These are phyloP conservation scores for Echiichthys vipera DNA, from an alignment of 2,797 vertebrate species.

Conservation along the genomic window DNA sequence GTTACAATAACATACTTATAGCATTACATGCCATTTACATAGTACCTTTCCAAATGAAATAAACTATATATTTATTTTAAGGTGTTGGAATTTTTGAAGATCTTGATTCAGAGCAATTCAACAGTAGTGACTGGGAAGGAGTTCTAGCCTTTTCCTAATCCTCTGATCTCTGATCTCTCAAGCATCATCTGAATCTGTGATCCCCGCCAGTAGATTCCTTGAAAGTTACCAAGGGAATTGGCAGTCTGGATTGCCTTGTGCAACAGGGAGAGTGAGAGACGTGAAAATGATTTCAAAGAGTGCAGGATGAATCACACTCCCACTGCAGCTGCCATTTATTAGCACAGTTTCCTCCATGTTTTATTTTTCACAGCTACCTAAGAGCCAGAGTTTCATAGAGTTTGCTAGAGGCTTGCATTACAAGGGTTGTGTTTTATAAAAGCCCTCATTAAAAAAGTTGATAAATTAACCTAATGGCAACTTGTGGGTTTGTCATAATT, in stretches of 20 bases:
- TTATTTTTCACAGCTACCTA: conserved; percentile 38
- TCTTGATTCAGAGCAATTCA: conserved; percentile 27
- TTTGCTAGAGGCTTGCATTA: conserved; percentile 29
- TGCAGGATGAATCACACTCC: conserved; percentile 74
- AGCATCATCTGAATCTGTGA: conserved; percentile 61
- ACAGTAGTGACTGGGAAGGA: conserved; percentile 11
- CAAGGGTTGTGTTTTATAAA: conserved; percentile 24
- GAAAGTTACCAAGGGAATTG: conserved; percentile 74
- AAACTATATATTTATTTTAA: conserved; percentile 9
- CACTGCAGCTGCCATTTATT: conserved; percentile 70
- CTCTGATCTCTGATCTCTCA: conserved; percentile 60
- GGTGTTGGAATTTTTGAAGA: background rate
- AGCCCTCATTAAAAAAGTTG: conserved; percentile 40
- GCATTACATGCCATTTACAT: no score
- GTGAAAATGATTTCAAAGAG: conserved; percentile 80
- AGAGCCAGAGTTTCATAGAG: conserved; percentile 20
- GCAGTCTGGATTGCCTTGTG: conserved; percentile 77
- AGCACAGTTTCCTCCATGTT: conserved; percentile 56
- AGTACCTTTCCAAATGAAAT: background rate
- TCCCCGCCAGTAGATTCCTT: conserved; percentile 71
- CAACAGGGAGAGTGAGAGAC: conserved; percentile 64
- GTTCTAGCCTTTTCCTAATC: conserved; percentile 30
- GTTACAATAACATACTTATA: background rate
- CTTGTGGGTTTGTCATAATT: conserved; percentile 56
- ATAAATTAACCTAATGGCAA: conserved; percentile 37